These are phyloP conservation scores for Catostomus latipinnis DNA, from an alignment of 2,797 vertebrate species.

Conservation along the genomic window DNA sequence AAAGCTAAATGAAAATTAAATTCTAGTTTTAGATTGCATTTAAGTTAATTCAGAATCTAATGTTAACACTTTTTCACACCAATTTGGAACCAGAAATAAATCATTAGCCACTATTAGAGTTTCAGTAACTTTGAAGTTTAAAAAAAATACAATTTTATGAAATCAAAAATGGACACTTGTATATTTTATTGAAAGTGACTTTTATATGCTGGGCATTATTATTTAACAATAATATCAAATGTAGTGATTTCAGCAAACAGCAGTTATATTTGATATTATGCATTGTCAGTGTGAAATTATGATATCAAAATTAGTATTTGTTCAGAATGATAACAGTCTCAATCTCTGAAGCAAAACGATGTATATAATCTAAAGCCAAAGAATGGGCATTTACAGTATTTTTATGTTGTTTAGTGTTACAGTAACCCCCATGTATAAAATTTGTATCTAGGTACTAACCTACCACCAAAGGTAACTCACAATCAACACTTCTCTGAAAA, in stretches of 20 bases:
- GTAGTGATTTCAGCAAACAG: conserved; percentile 2
- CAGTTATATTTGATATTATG: not conserved
- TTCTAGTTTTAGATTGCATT: no score
- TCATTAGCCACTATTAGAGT: conserved; percentile 5
- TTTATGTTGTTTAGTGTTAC: not conserved
- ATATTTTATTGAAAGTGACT: conserved; percentile 14
- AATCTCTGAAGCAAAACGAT: conserved; percentile 10
- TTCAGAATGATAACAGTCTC: conserved; percentile 2
- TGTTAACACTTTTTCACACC: not conserved
- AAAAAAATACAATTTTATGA: conserved; percentile 2
- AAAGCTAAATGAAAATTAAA: not conserved
- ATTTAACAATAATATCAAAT: not conserved
- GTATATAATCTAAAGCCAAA: conserved; percentile 27
- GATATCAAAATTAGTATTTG: conserved; percentile 5
- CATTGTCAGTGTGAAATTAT: conserved; percentile 4
- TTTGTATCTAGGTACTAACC: conserved; percentile 16
- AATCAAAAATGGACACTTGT: not conserved
- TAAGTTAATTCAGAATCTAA: not conserved
- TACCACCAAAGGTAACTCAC: conserved; percentile 5
- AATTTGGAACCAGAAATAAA: not conserved
- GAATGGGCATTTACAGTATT: conserved; percentile 7
- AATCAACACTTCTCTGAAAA: not conserved
- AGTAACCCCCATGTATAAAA: not conserved
- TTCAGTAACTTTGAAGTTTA: not conserved
- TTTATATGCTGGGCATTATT: conserved; percentile 46